Percentiles rank a stretch among this genome's conserved stretches.
Evolutionary conservation across 2,113 vertebrate genomes (phyloP).

Genomic region (Pedetes capensis): DNA sequence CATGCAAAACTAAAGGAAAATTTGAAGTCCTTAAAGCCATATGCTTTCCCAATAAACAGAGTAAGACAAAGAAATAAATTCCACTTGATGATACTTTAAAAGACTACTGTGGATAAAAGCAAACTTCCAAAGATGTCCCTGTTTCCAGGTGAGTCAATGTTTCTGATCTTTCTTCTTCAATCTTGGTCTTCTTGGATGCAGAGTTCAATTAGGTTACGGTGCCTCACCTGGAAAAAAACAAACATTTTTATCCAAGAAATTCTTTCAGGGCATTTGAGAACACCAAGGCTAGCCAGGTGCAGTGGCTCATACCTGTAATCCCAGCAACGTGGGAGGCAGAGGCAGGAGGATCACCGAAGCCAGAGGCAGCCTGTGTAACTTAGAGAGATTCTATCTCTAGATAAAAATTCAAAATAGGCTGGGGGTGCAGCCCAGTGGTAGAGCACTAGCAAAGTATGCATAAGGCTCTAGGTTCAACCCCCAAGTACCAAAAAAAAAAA

Average conservation of each 20-base stretch:
- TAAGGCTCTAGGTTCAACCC: no score
- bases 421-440: no score
- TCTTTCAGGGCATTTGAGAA: conserved; percentile 17
- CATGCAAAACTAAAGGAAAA: conserved; percentile 63
- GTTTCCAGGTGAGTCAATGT: conserved; percentile 29
- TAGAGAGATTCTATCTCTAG: no score
- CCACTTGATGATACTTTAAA: conserved; percentile 38
- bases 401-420: no score
- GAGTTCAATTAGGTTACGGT: conserved; percentile 24
- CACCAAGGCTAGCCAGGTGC: no score
- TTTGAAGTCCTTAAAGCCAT: conserved; percentile 70
- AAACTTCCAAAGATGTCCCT: conserved; percentile 47
- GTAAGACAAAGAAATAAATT: not conserved
- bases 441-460: no score
- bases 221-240: conserved; percentile 62
- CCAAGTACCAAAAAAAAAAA: no score
- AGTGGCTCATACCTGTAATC: no score
- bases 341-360: no score
- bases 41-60: conserved; percentile 51
- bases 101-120: conserved; percentile 19
- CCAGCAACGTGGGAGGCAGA: no score
- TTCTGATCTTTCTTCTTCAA: conserved; percentile 48
- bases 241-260: conserved; percentile 39
- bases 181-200: conserved; percentile 24
- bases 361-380: no score